Percentiles rank a stretch among this genome's conserved stretches.
These are phyloP conservation scores for Acyrthosiphon pisum DNA, from an alignment of 1,140 invertebrate species.

Conservation along the genomic window DNA sequence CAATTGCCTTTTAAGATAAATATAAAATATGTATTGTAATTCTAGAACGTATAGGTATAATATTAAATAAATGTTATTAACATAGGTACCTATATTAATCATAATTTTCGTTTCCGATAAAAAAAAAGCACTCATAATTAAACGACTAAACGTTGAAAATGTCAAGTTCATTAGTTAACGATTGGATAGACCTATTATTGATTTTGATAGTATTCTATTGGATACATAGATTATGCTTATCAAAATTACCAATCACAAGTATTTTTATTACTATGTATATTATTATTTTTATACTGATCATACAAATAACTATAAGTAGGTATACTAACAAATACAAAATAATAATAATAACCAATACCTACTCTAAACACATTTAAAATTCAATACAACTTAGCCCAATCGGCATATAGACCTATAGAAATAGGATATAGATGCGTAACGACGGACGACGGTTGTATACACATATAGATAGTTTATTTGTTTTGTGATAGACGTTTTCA, in stretches of 20 bases:
- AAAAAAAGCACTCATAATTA: background rate
- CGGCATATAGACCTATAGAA: background rate
- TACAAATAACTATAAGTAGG: background rate
- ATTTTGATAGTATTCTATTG: background rate
- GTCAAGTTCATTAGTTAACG: background rate
- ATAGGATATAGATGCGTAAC: background rate
- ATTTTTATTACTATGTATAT: background rate
- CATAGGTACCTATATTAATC: too few relatives aligned
- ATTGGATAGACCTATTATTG: constrained; percentile 21
- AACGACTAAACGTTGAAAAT: background rate
- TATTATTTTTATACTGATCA: background rate
- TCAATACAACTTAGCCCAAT: background rate
- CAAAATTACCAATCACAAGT: background rate
- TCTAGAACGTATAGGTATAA: background rate
- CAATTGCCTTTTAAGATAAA: background rate
- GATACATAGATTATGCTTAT: background rate
- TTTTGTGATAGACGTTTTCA: background rate
- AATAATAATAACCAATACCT: background rate
- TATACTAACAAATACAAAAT: background rate
- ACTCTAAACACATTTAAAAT: background rate
- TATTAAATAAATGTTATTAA: too few relatives aligned
- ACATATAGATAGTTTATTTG: background rate
- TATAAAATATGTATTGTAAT: background rate
- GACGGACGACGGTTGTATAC: background rate
- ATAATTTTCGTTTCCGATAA: background rate